Base-by-base conservation (phyloP, 2,113 vertebrate species). In the Ciconia stormi region DNA sequence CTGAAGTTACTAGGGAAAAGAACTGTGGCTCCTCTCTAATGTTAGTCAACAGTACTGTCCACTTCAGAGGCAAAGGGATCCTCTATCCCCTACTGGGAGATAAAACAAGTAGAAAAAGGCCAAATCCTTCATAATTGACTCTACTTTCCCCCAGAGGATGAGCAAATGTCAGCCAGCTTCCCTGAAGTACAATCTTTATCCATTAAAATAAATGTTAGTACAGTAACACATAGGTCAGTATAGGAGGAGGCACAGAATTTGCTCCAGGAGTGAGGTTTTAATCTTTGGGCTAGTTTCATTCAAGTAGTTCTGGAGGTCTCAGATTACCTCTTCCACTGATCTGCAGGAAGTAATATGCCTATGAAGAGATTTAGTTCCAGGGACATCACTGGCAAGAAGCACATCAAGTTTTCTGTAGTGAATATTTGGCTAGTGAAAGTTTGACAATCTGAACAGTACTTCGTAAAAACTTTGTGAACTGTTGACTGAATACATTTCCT, bases 111-210 rank as follows among this genome's bases (percentile, higher is more conserved):
- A 83, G 16, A 56, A 91, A 96, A 97, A 96, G 25, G 44, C 78
- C 65, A 96, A 94, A 82, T 86, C 88, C 62, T 94, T 84, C 93
- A 56, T 84, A 96, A 89, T 95, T 22, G 8, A 70, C 58, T 89
- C 55, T 73, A 44, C 66, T 82, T 46, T 87, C 34, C 82, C 69
- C 56, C 80, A 82, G 69, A 74, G 30, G 19, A 87, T 82, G 42
- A 93, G 36, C 34, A 96, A 93, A 95, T 94, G 65, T 90, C 92
- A 97, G 89, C n/a, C 71, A 88, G 71, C n/a, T 90, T 44, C 76
- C 80, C 73, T 73, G 74, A 94, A 58, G 52, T 73, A 66, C 81
- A 83, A 63, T 96, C 61, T 85, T 94, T 84, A 81, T 69, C 82
- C 83, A 90, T 90, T 90, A 91, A 90, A 95, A 88, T 76, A 89